These are phyloP conservation scores for Philopedon plagiatum DNA, from an alignment of 2,888 invertebrate genomes.

Conservation along the genomic window DNA sequence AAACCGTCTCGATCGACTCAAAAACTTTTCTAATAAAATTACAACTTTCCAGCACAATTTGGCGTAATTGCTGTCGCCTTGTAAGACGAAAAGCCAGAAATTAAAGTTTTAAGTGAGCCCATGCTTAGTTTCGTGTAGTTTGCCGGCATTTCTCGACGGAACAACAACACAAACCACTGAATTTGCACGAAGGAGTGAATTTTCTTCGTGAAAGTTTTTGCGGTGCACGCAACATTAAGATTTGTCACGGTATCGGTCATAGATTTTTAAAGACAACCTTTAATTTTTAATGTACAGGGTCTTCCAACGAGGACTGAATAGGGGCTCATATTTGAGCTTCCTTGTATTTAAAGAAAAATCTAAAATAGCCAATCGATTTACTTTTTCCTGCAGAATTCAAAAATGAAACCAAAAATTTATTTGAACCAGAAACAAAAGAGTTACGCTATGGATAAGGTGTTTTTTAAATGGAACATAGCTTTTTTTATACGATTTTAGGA, in stretches of 20 bases:
- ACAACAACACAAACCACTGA: slow-evolving; percentile 33
- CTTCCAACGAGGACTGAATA: no score
- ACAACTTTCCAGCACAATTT: slow-evolving; percentile 47
- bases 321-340: no score
- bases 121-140: slow-evolving; percentile 40
- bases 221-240: slow-evolving; percentile 47
- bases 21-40: slow-evolving; percentile 50
- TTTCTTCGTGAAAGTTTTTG: slow-evolving; percentile 24
- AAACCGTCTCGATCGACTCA: slow-evolving; percentile 35
- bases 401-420: no score
- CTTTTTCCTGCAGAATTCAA: no score
- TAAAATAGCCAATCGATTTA: no score
- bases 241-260: slow-evolving; percentile 40
- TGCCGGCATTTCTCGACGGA: slow-evolving; percentile 18
- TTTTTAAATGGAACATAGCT: no score
- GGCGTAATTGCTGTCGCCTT: slow-evolving; percentile 49
- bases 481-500: no score
- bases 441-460: no score
- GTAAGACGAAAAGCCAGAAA: slow-evolving; percentile 48
- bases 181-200: slow-evolving; percentile 20
- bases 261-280: slow-evolving; percentile 25
- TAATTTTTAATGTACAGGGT: slow-evolving; percentile 12
- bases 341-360: no score
- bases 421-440: no score
- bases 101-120: slow-evolving; percentile 49